Evolutionary conservation across 2,113 vertebrate genomes (phyloP).

Genomic region (Sakesphorus luctuosus): DNA sequence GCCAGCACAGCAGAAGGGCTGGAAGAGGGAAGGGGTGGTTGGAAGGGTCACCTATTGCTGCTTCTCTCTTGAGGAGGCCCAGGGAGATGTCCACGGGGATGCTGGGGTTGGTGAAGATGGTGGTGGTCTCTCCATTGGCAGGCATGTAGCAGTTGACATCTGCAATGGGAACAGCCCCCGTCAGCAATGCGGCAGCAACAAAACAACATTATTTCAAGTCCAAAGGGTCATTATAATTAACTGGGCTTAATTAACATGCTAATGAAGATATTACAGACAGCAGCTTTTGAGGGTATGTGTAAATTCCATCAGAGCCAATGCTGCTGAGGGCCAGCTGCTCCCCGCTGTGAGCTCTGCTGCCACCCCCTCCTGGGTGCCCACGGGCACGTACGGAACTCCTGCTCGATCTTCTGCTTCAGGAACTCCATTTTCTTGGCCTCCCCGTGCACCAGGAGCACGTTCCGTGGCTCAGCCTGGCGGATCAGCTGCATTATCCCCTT

Average conservation of each 20-base stretch:
- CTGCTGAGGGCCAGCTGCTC: not conserved
- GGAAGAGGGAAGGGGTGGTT: accelerated
- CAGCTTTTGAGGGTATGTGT: too few relatives aligned
- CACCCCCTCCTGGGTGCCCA: accelerated
- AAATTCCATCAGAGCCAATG: accelerated
- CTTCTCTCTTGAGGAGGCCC: conserved; percentile 91
- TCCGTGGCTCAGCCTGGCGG: conserved; percentile 91
- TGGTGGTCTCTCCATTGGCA: conserved; percentile 90
- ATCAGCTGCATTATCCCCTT: conserved; percentile 99
- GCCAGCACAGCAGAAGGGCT: accelerated
- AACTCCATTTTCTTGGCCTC: conserved; percentile 98
- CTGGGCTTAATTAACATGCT: accelerated
- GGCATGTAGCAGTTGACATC: conserved; percentile 94
- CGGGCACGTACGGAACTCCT: conserved; percentile 86
- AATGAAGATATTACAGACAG: accelerated
- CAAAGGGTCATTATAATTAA: not conserved
- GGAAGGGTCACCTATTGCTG: conserved; percentile 79
- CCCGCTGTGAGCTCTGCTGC: accelerated
- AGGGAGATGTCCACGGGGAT: conserved; percentile 94
- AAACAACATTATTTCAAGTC: not conserved
- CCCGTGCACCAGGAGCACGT: conserved; percentile 91
- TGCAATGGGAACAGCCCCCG: not conserved
- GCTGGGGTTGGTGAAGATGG: conserved; percentile 88
- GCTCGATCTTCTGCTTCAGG: conserved; percentile 95
- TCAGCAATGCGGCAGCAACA: not conserved